phyloP scores from a whole-genome alignment of 2,888 invertebrate genomes.

The Plebejus melissa region DNA sequence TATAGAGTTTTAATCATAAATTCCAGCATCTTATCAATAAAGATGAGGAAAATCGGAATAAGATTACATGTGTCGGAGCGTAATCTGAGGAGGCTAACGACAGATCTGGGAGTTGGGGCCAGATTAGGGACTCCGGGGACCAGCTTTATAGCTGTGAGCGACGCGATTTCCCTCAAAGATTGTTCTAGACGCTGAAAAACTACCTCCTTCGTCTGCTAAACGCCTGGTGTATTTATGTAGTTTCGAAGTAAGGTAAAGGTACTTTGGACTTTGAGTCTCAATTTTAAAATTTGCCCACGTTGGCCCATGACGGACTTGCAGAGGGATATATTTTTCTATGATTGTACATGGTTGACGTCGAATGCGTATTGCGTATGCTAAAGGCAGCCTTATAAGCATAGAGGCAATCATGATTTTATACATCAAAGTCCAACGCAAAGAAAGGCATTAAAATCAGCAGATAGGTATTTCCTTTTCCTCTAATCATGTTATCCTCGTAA shows the following conservation, averaged over 20 bases:
- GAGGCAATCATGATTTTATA: too few relatives aligned
- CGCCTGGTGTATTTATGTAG: not conserved
- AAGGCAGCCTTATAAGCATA: too few relatives aligned
- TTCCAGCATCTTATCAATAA: not conserved
- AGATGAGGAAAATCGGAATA: slow-evolving; percentile 16
- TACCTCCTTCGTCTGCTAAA: not conserved
- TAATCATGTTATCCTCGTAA: not conserved
- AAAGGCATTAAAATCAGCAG: too few relatives aligned
- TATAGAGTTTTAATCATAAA: not conserved
- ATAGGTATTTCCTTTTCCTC: not conserved
- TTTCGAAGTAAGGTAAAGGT: not conserved
- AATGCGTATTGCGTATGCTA: too few relatives aligned
- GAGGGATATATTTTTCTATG: too few relatives aligned
- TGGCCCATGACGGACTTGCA: not conserved
- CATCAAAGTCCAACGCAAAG: too few relatives aligned
- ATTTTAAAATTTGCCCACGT: not conserved
- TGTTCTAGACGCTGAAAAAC: slow-evolving; percentile 9
- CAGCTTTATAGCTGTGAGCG: slow-evolving; percentile 4
- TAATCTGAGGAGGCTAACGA: slow-evolving; percentile 26
- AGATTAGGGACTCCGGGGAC: slow-evolving; percentile 14
- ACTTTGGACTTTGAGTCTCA: not conserved
- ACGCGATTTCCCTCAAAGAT: slow-evolving; percentile 5
- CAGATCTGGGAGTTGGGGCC: slow-evolving; percentile 24
- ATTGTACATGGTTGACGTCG: too few relatives aligned
- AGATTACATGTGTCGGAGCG: slow-evolving; percentile 18